Evolutionary conservation across 2,797 vertebrate species (phyloP), one percentile per base, ranked within the genome.

Genomic region (Gallinago solitaria): DNA sequence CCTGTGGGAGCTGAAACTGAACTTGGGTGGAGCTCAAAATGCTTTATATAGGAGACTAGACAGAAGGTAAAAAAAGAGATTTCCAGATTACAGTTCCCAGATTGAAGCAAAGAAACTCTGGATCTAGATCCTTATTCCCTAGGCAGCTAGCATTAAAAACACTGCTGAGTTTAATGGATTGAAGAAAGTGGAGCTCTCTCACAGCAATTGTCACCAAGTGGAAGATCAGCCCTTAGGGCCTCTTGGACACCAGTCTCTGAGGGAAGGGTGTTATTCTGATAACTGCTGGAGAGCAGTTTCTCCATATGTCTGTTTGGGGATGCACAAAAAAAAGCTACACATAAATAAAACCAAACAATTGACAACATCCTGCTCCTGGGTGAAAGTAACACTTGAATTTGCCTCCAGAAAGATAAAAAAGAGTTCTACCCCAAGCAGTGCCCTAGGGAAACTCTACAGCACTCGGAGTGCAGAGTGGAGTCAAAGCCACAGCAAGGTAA

Each of bases 241-340:
- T 82, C 39, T 14, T 9, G 8, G 39, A 28, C 35, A 60, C 50
- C 27, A 73, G 15, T 35, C 8, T 18, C 12, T 30, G 35, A 20
- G 15, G 43, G 24, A 71, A 70, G 20, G 3, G 4, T 45, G 4
- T 81, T 32, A 28, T 1, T 56, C 24, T 33, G 6, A 3, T 39
- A 53, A 48, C 28, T 41, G 14, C 51, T n/a, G 30, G 23, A 74
- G 14, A 60, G 18, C 3, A n/a, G 1, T 74, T 74, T 39, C 43
- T 80, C 45, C 3, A 0, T 51, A 0, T 24, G 1, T 23, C 48
- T 59, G 8, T 24, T 75, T 51, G 20, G 7, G 21, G 10, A 5
- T n/a, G 5, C 24, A 24, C 24, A 35, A 30, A n/a, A 14, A 21
- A 21, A 23, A 70, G 25, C 37, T 81, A 7, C 14, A 5, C 45